phyloP scores from a whole-genome alignment of 2,888 invertebrate genomes.

The Megaustenia siamemsis region DNA sequence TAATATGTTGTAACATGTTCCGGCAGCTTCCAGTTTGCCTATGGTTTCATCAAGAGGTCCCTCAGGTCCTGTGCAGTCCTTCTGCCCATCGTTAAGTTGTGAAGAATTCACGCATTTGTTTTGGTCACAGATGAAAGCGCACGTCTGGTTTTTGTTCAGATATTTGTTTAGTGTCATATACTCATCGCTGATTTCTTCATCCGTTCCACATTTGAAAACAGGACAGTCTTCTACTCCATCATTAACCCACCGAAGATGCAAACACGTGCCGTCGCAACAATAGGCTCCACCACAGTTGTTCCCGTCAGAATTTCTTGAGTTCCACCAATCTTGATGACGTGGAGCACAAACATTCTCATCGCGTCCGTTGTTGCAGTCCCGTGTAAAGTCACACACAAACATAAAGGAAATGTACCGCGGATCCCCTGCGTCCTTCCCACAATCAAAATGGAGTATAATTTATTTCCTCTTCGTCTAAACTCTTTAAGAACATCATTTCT shows the following conservation, averaged over 20 bases:
- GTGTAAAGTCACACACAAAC: background rate
- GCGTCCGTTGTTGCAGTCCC: background rate
- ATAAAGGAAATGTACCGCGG: background rate
- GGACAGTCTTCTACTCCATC: background rate
- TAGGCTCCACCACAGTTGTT: background rate
- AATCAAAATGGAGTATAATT: background rate
- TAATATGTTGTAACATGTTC: background rate
- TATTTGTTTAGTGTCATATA: background rate
- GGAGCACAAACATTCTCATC: background rate
- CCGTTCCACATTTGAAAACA: too few relatives aligned
- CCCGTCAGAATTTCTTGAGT: background rate
- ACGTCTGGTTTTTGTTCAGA: background rate
- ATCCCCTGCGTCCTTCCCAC: background rate
- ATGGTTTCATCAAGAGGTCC: slow-evolving; percentile 5
- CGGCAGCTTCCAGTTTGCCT: slow-evolving; percentile 10
- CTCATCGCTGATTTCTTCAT: background rate
- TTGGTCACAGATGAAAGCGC: slow-evolving; percentile 8
- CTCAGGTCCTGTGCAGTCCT: background rate
- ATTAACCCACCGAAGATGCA: background rate
- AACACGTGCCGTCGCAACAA: slow-evolving; percentile 2
- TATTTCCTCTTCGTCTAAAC: background rate
- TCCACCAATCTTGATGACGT: background rate
- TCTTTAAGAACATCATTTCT: background rate
- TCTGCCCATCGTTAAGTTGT: background rate
- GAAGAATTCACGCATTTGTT: background rate